Evolutionary conservation across 2,888 invertebrate species (phyloP).

Genomic region (Chymomyza fuscimana): DNA sequence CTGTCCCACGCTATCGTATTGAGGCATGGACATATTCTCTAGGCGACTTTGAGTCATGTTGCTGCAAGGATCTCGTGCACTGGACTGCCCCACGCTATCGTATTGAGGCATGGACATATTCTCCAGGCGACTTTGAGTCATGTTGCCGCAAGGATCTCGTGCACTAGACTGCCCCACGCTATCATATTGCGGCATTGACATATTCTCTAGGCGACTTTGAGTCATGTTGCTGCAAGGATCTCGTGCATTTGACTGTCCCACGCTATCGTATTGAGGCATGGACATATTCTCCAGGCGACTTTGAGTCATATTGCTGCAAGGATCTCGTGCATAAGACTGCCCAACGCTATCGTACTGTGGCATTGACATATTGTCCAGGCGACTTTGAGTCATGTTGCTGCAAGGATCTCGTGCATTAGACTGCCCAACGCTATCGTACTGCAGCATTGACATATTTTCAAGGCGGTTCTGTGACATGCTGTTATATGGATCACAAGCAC

Average conservation of each 20-base stretch:
- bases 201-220: too few species aligned
- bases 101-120: neutral
- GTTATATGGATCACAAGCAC: neutral
- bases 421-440: constrained; percentile 3
- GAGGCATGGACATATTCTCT: too few species aligned
- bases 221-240: too few species aligned
- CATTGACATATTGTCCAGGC: neutral
- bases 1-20: neutral
- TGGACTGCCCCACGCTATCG: neutral
- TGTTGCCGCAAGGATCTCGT: too few species aligned
- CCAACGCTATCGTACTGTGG: neutral
- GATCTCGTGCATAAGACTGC: neutral
- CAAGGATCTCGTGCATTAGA: neutral
- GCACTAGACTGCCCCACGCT: neutral
- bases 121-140: neutral
- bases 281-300: too few species aligned
- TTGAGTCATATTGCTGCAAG: too few species aligned
- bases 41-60: too few species aligned
- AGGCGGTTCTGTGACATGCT: constrained; percentile 16
- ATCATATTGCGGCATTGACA: too few species aligned
- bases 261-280: too few species aligned
- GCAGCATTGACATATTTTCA: constrained; percentile 27
- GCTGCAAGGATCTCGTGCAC: too few species aligned
- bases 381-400: neutral
- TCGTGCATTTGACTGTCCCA: too few species aligned